Conservation (phyloP, 2,797 vertebrate species). For the Etheostoma perlongum region DNA sequence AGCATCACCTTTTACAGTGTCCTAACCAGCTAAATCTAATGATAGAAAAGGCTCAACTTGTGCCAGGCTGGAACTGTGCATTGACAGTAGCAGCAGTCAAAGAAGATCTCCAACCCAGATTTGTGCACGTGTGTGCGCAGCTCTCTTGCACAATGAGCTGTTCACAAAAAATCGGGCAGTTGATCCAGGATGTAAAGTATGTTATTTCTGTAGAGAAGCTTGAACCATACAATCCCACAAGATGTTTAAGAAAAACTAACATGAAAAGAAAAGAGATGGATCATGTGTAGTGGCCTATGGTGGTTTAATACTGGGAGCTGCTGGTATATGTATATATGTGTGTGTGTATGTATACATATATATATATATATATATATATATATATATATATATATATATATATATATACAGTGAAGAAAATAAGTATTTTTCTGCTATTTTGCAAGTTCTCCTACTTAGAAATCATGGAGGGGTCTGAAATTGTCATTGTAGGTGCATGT, state of each 20-base stretch:
- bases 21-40: slow-evolving; percentile 9
- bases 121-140: neutral
- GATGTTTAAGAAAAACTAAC: slow-evolving; percentile 36
- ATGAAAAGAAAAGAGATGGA: slow-evolving; percentile 14
- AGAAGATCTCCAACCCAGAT: neutral
- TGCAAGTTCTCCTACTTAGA: too few relatives aligned
- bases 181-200: slow-evolving; percentile 13
- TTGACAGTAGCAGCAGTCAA: neutral
- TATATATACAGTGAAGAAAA: too few relatives aligned
- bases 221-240: slow-evolving; percentile 17
- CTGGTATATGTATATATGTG: too few relatives aligned
- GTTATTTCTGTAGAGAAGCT: slow-evolving; percentile 58
- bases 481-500: too few relatives aligned
- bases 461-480: too few relatives aligned
- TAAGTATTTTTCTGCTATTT: too few relatives aligned
- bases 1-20: neutral
- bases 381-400: too few relatives aligned
- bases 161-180: slow-evolving; percentile 41
- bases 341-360: too few relatives aligned
- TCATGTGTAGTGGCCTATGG: too few relatives aligned
- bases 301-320: too few relatives aligned
- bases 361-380: too few relatives aligned
- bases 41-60: neutral
- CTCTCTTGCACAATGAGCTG: slow-evolving; percentile 28
- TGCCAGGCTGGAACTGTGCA: slow-evolving; percentile 31